Evolutionary conservation across 1,140 invertebrate genomes (phyloP).

Genomic region (Brachionus rotundiformis): DNA sequence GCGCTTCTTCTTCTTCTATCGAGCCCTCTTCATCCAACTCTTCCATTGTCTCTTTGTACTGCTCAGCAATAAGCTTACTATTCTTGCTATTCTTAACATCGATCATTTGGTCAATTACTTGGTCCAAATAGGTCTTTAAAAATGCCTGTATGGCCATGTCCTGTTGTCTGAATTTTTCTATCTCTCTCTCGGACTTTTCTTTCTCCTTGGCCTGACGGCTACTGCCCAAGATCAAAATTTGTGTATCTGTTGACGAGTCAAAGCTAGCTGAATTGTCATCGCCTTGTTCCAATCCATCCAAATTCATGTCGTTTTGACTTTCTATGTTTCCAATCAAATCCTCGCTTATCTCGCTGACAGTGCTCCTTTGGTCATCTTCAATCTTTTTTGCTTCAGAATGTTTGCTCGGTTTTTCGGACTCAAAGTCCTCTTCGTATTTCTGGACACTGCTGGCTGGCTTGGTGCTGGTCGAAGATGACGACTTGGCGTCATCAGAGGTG

Average conservation of each 20-base stretch:
- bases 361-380: constrained; percentile 42
- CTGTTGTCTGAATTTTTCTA: not conserved
- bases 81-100: not conserved
- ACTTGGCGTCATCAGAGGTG: not conserved
- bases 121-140: not conserved
- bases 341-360: constrained; percentile 35
- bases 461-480: not conserved
- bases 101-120: constrained; percentile 13
- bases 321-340: not conserved
- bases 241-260: constrained; percentile 33
- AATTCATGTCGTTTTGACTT: not conserved
- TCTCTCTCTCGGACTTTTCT: constrained; percentile 1
- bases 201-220: not conserved
- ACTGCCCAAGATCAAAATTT: constrained; percentile 36
- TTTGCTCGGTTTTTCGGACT: not conserved
- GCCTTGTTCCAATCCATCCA: not conserved
- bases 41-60: constrained; percentile 22
- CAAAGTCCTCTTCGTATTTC: constrained; percentile 19
- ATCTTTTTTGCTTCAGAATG: not conserved
- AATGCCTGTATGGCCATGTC: not conserved
- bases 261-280: not conserved
- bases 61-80: constrained; percentile 11
- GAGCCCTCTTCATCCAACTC: not conserved
- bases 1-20: not conserved
- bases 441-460: not conserved